Conservation (phyloP, 2,113 vertebrate species). For the Zapus hudsonius region DNA sequence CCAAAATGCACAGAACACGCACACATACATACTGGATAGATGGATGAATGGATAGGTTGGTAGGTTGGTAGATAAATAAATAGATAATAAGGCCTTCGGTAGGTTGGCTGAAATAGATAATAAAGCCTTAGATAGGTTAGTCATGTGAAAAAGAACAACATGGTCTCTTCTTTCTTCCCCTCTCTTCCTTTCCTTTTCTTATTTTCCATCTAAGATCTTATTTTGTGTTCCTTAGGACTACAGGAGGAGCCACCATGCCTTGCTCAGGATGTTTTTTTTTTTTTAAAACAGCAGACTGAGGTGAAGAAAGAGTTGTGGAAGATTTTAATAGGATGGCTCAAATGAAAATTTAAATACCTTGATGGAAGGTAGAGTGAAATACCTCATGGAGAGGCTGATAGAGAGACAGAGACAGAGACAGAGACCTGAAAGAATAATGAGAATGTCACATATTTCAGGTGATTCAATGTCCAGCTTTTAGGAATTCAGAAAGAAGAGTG, state of each 20-base stretch:
- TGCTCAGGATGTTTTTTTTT: too few relatives aligned
- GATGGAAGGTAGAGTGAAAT: neutral
- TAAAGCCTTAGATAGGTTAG: neutral
- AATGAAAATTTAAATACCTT: neutral
- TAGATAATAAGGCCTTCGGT: too few relatives aligned
- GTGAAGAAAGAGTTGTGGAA: neutral
- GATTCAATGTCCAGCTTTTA: neutral
- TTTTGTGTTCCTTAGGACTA: neutral
- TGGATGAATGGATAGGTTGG: too few relatives aligned
- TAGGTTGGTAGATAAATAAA: too few relatives aligned
- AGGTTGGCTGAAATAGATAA: neutral
- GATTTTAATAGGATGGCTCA: neutral
- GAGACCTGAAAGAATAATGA: neutral
- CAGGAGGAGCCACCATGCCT: neutral
- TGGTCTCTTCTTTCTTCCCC: neutral
- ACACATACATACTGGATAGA: too few relatives aligned
- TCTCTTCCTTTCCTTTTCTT: neutral
- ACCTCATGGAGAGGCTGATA: neutral
- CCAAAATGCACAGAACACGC: too few relatives aligned
- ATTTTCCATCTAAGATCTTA: neutral
- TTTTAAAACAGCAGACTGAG: constrained; percentile 2
- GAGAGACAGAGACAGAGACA: neutral
- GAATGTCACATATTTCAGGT: constrained; percentile 13
- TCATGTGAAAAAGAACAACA: neutral
- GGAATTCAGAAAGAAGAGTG: neutral